Conservation (phyloP, 2,797 vertebrate species). For the Acrocephalus scirpaceus region DNA sequence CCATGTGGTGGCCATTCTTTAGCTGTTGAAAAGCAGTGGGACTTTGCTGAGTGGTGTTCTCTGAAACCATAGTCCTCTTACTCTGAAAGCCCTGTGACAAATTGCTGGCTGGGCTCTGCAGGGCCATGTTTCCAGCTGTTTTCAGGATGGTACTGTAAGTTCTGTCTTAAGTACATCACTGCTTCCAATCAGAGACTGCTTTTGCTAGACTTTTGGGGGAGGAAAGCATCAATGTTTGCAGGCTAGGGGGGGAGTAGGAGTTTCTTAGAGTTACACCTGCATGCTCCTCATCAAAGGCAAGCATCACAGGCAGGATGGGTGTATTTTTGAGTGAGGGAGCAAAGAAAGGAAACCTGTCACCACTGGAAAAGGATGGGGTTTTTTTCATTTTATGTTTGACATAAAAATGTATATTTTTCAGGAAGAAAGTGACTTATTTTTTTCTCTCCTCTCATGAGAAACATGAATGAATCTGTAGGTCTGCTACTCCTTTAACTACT, state of each 20-base stretch:
- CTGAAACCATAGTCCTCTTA: neutral
- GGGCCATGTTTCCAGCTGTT: neutral
- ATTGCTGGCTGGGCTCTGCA: neutral
- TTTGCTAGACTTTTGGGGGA: neutral
- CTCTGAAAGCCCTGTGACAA: neutral
- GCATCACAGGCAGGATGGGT: neutral
- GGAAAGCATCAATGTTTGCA: neutral
- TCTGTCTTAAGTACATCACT: neutral
- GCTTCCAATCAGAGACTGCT: neutral
- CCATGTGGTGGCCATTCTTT: neutral
- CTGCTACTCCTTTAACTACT: conserved; percentile 3
- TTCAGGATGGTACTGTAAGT: neutral
- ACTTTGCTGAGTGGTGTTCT: neutral
- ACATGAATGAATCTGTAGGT: neutral
- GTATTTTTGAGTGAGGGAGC: neutral
- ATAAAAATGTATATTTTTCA: neutral
- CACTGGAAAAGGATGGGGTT: neutral
- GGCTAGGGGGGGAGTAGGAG: neutral
- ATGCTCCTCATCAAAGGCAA: neutral
- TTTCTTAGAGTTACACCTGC: neutral
- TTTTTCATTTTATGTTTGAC: neutral
- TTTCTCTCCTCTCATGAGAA: neutral
- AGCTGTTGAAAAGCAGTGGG: neutral
- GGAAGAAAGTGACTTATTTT: neutral
- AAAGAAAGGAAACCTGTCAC: neutral